Base-by-base conservation (phyloP, 2,797 vertebrate species). In the Salarias fasciatus region DNA sequence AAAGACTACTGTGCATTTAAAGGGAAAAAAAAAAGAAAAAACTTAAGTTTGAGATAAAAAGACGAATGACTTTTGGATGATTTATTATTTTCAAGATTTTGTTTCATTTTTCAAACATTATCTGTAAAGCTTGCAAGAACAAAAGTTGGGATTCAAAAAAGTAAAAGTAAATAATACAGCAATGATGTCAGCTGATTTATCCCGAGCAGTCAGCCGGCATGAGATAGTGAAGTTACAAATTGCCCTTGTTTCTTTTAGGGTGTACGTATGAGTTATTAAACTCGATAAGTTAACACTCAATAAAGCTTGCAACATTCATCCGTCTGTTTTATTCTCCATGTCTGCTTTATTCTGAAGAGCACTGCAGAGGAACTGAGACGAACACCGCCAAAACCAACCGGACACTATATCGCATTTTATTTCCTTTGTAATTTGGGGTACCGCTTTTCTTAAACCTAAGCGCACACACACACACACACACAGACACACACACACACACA, bases 91-190 rank as follows among this genome's bases (percentile, higher is more conserved):
- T n/a, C n/a, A n/a, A n/a, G n/a, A n/a, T n/a, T n/a, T n/a, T n/a
- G 36, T 36, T 59, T 43, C 59, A 66, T 76, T 35, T 53, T 35
- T 70, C 37, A 75, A 59, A 53, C 7, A 13, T 10, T 68, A 59
- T 58, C 47, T 31, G 5, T 41, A 8, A 15, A 8, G 28, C 9
- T n/a, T 44, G n/a, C 5, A 36, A 35, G 57, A 37, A 11, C 6
- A 43, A 11, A 41, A 12, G 7, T 12, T 13, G 12, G 3, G 5
- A 40, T 8, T 42, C 2, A 5, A 5, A n/a, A 14, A 14, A 42
- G n/a, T 40, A 35, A 11, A 33, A 6, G 6, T 42, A 14, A 8
- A 29, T 46, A 6, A 35, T 6, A 35, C 9, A 6, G 33, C 6
- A 9, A 35, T 35, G 9, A 35, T 1, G 5, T 35, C 33, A 6